Evolutionary conservation across 2,797 vertebrate genomes (phyloP), one percentile per base, ranked within the genome.

Genomic region (Kryptopterus vitreolus): DNA sequence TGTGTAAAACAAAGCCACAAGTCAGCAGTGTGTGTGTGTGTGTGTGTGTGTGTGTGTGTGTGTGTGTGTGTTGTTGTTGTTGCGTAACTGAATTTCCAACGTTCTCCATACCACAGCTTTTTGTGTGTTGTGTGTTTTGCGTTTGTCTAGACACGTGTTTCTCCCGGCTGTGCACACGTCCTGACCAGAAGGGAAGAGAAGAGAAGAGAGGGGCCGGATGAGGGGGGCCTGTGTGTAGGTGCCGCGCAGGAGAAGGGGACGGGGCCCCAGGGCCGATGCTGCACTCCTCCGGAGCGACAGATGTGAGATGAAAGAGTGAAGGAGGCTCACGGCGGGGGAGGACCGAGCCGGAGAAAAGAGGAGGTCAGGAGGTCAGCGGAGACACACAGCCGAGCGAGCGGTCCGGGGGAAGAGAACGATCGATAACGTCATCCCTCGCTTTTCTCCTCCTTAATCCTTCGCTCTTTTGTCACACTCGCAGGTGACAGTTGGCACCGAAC

Each of bases 261-360:
- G 1, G 63, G 71, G 80, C 62, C 72, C 73, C 72, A 38, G 4
- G 66, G 77, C 77, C 35, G 77, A 59, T 75, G 79, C 83, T 77
- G 72, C 80, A 71, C 77, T 80, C 82, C 74, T 76, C 79, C 62
- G 55, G 57, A 83, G 87, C 88, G 90, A 88, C 92, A 94, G 93
- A 93, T 94, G 93, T 91, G 88, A 88, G 85, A 93, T 93, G 90
- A 92, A 93, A 93, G 90, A 61, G 80, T 70, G 88, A 89, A 87
- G 33, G 68, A 86, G 87, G 86, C 86, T 85, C 84, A 89, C 91
- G 91, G 89, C 91, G 91, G 91, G 91, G 90, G 91, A 90, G 90
- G 88, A 86, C 72, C 88, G 85, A 90, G 87, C 84, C 85, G 82
- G 88, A 91, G 88, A 90, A 90, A 91, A 89, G 81, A 77, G 86